Conservation (phyloP, 2,113 vertebrate genomes). For the Amblyornis subalaris region DNA sequence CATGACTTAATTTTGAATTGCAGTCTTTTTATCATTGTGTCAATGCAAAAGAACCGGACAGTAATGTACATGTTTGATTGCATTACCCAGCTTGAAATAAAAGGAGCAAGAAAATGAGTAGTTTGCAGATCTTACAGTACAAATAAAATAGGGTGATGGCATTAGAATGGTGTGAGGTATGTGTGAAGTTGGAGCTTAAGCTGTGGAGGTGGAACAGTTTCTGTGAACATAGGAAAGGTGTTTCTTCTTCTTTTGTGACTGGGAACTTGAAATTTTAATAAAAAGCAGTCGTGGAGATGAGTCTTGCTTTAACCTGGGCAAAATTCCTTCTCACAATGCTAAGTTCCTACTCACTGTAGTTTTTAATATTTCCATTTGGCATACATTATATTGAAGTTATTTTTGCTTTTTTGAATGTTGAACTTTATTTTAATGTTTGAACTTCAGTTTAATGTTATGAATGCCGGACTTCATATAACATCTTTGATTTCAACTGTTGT, state of each 20-base stretch:
- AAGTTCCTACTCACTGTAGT: background rate
- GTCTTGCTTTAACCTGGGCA: background rate
- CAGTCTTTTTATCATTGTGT: background rate
- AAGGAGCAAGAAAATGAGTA: background rate
- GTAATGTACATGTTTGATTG: background rate
- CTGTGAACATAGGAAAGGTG: background rate
- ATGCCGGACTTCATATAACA: background rate
- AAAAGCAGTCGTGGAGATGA: fast-evolving
- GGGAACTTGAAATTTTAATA: background rate
- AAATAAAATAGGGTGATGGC: background rate
- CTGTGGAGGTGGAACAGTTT: background rate
- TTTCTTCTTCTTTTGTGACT: background rate
- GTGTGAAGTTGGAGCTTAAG: background rate
- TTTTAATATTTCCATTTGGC: background rate
- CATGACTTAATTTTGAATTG: background rate
- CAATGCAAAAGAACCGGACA: background rate
- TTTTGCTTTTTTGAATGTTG: background rate
- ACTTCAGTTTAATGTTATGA: background rate
- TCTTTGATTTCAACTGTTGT: background rate
- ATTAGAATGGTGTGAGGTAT: background rate
- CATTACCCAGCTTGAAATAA: background rate
- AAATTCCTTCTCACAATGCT: background rate
- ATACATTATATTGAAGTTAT: background rate
- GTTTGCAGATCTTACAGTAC: background rate
- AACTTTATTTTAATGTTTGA: background rate